These are phyloP conservation scores for Silurus aristotelis DNA, from an alignment of 2,797 vertebrate genomes.

Conservation along the genomic window DNA sequence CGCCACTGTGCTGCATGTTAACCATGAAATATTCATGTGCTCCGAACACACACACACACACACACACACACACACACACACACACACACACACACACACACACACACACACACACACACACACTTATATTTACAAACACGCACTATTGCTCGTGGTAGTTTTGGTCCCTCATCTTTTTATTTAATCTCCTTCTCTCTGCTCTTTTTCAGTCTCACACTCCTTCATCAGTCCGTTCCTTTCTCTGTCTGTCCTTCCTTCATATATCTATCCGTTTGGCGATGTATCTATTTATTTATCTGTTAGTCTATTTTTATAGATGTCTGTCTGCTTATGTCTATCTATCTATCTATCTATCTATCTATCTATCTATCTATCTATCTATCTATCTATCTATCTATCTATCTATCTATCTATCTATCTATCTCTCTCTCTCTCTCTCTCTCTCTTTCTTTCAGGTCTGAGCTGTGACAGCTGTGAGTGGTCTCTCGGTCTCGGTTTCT, in stretches of 20 bases:
- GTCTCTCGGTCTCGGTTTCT: background rate
- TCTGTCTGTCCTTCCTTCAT: background rate
- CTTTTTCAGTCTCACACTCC: background rate
- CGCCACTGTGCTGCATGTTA: slow-evolving; percentile 45
- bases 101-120: slow-evolving; percentile 23
- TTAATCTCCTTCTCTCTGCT: slow-evolving; percentile 3
- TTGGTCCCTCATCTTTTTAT: background rate
- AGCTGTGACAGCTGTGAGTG: no score
- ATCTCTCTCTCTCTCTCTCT: background rate
- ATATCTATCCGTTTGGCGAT: no score
- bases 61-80: no score
- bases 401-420: background rate
- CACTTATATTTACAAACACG: no score
- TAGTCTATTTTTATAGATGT: background rate
- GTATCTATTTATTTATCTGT: background rate
- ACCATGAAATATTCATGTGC: slow-evolving; percentile 54
- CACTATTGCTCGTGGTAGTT: background rate
- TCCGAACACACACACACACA: slow-evolving; percentile 31
- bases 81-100: slow-evolving; percentile 23
- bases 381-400: background rate
- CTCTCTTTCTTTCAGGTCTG: background rate
- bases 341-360: background rate
- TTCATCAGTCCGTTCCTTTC: slow-evolving; percentile 1
- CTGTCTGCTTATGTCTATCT: background rate
- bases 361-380: background rate